A percentile compares a stretch with the other conserved stretches of the same genome.
phyloP scores from a whole-genome alignment of 2,888 invertebrate genomes.

The Andrena bucephala region DNA sequence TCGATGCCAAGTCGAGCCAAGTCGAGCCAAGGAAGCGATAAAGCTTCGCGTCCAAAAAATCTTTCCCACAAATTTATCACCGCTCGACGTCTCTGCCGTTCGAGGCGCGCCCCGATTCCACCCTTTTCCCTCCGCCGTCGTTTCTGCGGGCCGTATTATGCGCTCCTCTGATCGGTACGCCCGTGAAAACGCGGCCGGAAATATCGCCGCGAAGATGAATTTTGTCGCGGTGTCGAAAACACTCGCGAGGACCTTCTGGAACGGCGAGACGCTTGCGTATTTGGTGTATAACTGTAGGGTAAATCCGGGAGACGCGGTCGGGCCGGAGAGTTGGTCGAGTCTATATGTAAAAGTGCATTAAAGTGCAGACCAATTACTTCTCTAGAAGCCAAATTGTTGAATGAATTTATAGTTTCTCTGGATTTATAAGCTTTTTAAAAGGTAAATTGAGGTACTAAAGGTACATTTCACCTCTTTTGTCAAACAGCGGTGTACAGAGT shows the following conservation, averaged over 20 bases:
- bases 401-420: no score
- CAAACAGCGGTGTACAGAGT: no score
- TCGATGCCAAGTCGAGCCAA: conserved; percentile 41
- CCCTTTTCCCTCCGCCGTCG: not conserved
- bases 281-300: not conserved
- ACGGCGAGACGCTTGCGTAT: not conserved
- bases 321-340: no score
- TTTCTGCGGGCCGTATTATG: conserved; percentile 45
- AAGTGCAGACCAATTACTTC: no score
- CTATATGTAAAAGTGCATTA: no score
- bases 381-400: no score
- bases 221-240: conserved; percentile 7
- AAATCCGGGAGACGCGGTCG: no score
- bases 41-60: conserved; percentile 57
- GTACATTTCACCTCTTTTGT: no score
- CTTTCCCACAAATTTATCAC: conserved; percentile 50
- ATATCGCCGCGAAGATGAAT: conserved; percentile 18
- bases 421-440: no score
- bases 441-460: no score
- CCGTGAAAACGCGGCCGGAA: conserved; percentile 49
- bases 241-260: not conserved
- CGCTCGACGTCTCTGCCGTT: conserved; percentile 36
- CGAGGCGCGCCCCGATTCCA: conserved; percentile 35
- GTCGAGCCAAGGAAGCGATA: conserved; percentile 64
- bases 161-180: conserved; percentile 17